Percentiles rank a stretch among this genome's conserved stretches.
These are phyloP conservation scores for Epizoanthus fatuus DNA, from an alignment of 92 coral and sea anemone genomes.

Conservation along the genomic window DNA sequence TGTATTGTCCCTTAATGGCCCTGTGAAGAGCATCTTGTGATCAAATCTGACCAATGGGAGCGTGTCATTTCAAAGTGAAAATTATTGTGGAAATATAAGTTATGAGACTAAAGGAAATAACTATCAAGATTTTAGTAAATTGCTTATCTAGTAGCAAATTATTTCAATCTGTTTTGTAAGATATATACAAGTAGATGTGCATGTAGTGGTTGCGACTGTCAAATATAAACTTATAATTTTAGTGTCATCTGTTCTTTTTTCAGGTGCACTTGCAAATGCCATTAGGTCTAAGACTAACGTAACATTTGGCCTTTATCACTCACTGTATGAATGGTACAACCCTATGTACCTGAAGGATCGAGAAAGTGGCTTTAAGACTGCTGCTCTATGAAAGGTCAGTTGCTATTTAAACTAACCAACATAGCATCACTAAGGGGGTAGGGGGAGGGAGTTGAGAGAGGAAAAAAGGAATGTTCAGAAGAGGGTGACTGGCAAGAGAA, in stretches of 20 bases:
- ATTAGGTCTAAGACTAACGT: conserved; percentile 79
- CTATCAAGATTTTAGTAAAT: too few relatives aligned
- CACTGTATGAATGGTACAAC: conserved; percentile 96
- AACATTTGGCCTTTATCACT: conserved; percentile 93
- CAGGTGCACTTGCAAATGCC: conserved; percentile 92
- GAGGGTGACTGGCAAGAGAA: not conserved
- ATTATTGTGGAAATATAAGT: too few relatives aligned
- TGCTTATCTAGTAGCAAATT: too few relatives aligned
- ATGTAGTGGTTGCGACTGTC: too few relatives aligned
- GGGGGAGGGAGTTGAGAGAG: not conserved
- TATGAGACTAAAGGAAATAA: too few relatives aligned
- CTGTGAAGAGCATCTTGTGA: too few relatives aligned
- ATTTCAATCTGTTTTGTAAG: too few relatives aligned
- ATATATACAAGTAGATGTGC: too few relatives aligned
- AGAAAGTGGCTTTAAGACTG: conserved; percentile 80
- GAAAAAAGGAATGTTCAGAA: not conserved
- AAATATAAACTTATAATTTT: not conserved
- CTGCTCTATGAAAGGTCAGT: too few relatives aligned
- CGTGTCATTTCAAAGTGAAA: too few relatives aligned
- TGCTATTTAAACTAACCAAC: not conserved
- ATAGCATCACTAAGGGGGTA: not conserved
- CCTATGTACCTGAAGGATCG: conserved; percentile 87
- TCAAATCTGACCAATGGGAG: too few relatives aligned
- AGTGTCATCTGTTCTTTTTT: not conserved
- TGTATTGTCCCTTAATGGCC: too few relatives aligned